Evolutionary conservation across 1,140 invertebrate species (phyloP), one percentile per base, ranked within the genome.

Genomic region (Lordiphosa clarofinis): DNA sequence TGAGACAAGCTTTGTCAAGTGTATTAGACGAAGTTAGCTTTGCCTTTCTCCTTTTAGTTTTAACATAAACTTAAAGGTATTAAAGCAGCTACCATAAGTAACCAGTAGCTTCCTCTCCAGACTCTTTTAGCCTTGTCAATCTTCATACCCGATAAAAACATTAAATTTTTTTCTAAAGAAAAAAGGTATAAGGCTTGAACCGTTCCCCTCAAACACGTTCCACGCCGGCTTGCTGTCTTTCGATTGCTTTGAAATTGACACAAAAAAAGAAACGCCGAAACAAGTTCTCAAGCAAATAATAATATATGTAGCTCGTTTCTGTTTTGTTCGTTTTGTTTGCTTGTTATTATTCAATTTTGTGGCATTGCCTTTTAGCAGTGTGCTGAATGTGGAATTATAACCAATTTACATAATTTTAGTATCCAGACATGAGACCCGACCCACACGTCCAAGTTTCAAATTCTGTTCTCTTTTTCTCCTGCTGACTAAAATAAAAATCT

Each of bases 271-370:
- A 72, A 82, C 53, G 24, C 39, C 39, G 28, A 55, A 81, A 81
- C 76, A 82, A 81, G 76, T 81, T 81, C 72, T 82, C 72, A 61
- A 56, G 56, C 57, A 82, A 64, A 72, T 68, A 75, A 75, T 75
- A 73, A 78, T 60, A 78, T 53, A 72, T 65, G 53, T 62, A 54
- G 53, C 39, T 60, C 56, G 44, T 42, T 38, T 44, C 21, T 24
- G 21, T 24, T 54, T 19, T 49, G 58, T 39, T 58, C 42, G 31
- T 44, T 50, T 53, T 52, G 40, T 73, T 59, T 44, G 36, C 73
- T 76, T 61, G 43, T 76, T 76, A 78, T 78, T 64, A 49, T 28
- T 70, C 56, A 61, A 46, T 74, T 74, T 64, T 49, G 61, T 52
- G 67, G 68, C 54, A 49, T 66, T 73, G 61, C 57, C 37, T 53